Evolutionary conservation across 2,888 invertebrate genomes (phyloP).

Genomic region (Rosalia funebris): DNA sequence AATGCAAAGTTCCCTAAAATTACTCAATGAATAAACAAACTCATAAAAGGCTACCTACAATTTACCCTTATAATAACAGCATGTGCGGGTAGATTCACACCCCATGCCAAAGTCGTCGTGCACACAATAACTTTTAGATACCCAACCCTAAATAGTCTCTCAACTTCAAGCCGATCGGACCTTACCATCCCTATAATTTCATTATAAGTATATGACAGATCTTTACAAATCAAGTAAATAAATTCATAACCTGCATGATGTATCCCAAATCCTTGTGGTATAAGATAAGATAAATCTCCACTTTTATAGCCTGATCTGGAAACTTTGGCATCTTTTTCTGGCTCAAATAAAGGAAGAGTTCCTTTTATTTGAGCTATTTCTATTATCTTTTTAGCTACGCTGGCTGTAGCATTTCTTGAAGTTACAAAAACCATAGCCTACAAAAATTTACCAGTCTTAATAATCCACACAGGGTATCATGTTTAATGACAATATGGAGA

Average conservation of each 20-base stretch:
- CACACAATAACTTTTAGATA: constrained; percentile 90
- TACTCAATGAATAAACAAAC: background rate
- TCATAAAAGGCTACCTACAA: background rate
- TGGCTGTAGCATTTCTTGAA: constrained; percentile 94
- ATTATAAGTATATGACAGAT: background rate
- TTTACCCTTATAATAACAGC: constrained; percentile 92
- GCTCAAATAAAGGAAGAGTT: constrained; percentile 75
- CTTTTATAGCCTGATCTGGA: constrained; percentile 80
- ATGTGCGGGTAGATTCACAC: constrained; percentile 98
- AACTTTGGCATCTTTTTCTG: constrained; percentile 75
- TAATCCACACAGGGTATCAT: too few relatives aligned
- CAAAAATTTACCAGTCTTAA: too few relatives aligned
- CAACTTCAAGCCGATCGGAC: constrained; percentile 63
- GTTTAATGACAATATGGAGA: too few relatives aligned
- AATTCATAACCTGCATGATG: constrained; percentile 91
- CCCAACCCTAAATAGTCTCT: constrained; percentile 90
- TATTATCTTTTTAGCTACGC: constrained; percentile 85
- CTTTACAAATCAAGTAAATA: too few relatives aligned
- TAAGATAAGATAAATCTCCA: constrained; percentile 83
- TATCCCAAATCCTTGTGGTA: constrained; percentile 88
- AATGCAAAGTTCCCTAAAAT: constrained; percentile 92
- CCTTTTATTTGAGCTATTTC: constrained; percentile 84
- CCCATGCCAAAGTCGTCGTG: constrained; percentile 99
- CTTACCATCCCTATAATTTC: constrained; percentile 67
- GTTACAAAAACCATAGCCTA: constrained; percentile 96